Conservation (phyloP, 2,113 vertebrate species). For the Cephalopholis sonnerati region DNA sequence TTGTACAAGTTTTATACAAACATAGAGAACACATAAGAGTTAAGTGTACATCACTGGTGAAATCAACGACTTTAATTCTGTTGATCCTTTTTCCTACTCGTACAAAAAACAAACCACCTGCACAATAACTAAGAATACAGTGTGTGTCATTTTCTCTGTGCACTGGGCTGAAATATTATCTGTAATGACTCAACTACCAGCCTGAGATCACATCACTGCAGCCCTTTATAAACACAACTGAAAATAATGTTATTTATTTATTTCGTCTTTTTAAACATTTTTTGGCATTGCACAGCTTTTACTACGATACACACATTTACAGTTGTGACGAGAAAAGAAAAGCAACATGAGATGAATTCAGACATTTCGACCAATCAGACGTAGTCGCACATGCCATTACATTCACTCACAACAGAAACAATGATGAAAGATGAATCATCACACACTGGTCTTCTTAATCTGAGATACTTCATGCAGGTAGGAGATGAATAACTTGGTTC, state of each 20-base stretch:
- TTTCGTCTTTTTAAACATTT: no score
- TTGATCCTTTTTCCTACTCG: no score
- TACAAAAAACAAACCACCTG: no score
- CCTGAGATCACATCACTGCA: slow-evolving; percentile 30
- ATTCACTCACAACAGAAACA: no score
- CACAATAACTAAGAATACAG: slow-evolving; percentile 45
- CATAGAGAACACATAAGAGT: background rate
- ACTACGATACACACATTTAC: slow-evolving; percentile 25
- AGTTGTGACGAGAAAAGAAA: background rate
- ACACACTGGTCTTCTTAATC: slow-evolving; percentile 68
- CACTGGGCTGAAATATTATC: slow-evolving; percentile 36
- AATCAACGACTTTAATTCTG: no score
- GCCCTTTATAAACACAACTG: background rate
- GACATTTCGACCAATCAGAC: no score
- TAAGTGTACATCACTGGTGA: no score
- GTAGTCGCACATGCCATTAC: no score
- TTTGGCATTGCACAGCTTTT: slow-evolving; percentile 57
- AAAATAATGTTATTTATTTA: no score
- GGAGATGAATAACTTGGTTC: slow-evolving; percentile 84
- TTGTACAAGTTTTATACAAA: background rate
- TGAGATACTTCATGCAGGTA: slow-evolving; percentile 84
- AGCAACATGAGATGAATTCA: no score
- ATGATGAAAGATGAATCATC: slow-evolving; percentile 20
- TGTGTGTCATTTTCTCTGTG: slow-evolving; percentile 48
- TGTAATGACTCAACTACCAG: slow-evolving; percentile 44